phyloP scores from a whole-genome alignment of 2,888 invertebrate genomes.

The Acutogordius australiensis region DNA sequence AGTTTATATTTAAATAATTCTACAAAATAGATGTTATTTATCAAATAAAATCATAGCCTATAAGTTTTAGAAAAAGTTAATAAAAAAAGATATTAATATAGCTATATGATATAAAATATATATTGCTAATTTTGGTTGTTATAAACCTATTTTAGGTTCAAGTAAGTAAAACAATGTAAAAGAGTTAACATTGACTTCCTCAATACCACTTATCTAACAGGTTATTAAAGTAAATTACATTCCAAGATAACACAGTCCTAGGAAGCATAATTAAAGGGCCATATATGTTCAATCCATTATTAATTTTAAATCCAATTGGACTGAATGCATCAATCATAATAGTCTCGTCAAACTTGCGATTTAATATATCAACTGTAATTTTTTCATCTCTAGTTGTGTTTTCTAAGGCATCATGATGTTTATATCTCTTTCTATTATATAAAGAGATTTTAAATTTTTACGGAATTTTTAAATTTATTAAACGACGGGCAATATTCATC shows the following conservation, averaged over 20 bases:
- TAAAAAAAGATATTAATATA: not conserved
- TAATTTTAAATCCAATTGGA: not conserved
- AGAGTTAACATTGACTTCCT: not conserved
- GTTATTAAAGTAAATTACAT: not conserved
- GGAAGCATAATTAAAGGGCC: conserved; percentile 4
- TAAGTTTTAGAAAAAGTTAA: not conserved
- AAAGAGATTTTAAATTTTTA: too few species aligned
- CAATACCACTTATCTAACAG: not conserved
- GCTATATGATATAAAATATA: not conserved
- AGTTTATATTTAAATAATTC: not conserved
- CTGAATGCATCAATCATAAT: conserved; percentile 4
- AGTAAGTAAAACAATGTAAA: conserved; percentile 3
- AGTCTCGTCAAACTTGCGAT: not conserved
- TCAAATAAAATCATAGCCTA: not conserved
- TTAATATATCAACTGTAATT: conserved; percentile 3
- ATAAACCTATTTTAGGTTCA: not conserved
- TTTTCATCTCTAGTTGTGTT: not conserved
- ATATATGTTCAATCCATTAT: conserved; percentile 8
- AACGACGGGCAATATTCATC: too few species aligned
- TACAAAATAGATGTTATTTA: not conserved
- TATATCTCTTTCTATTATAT: too few species aligned
- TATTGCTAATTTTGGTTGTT: not conserved
- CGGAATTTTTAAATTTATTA: too few species aligned
- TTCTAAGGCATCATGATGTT: not conserved
- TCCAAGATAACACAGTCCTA: not conserved